Conservation (phyloP, 2,797 vertebrate genomes). For the Falco rusticolus region DNA sequence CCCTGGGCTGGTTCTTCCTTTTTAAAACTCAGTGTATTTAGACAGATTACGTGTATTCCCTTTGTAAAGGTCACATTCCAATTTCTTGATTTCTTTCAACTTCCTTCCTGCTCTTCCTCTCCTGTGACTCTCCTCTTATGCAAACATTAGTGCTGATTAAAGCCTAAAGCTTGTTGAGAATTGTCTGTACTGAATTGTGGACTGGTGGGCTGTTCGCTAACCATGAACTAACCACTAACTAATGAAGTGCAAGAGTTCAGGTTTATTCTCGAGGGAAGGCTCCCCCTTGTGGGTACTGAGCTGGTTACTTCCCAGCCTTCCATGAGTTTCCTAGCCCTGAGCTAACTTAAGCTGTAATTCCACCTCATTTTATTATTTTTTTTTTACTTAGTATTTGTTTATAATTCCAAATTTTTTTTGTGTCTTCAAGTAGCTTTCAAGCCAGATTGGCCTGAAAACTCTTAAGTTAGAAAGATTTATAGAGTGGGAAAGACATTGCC, state of each 20-base stretch:
- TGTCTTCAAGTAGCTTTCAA: background rate
- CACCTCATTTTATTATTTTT: background rate
- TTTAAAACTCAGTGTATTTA: conserved; percentile 3
- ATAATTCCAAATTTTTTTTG: background rate
- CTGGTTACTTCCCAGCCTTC: background rate
- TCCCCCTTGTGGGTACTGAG: conserved; percentile 58
- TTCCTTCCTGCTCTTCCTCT: conserved; percentile 6
- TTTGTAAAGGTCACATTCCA: background rate
- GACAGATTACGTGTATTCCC: background rate
- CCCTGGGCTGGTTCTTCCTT: conserved; percentile 7
- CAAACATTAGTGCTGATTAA: conserved; percentile 28
- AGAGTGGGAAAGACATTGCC: background rate
- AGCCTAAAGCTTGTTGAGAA: background rate
- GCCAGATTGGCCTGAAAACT: background rate
- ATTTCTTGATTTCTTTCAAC: conserved; percentile 21
- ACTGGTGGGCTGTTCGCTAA: background rate
- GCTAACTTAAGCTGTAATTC: background rate
- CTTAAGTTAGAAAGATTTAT: background rate
- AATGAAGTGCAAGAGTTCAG: background rate
- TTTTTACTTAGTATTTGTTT: background rate
- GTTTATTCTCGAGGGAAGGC: conserved; percentile 1
- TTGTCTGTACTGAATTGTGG: background rate
- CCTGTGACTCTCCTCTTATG: background rate
- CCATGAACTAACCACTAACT: background rate
- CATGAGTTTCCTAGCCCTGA: background rate